Base-by-base conservation (phyloP, 1,140 invertebrate genomes). In the Oryctes rhinoceros region DNA sequence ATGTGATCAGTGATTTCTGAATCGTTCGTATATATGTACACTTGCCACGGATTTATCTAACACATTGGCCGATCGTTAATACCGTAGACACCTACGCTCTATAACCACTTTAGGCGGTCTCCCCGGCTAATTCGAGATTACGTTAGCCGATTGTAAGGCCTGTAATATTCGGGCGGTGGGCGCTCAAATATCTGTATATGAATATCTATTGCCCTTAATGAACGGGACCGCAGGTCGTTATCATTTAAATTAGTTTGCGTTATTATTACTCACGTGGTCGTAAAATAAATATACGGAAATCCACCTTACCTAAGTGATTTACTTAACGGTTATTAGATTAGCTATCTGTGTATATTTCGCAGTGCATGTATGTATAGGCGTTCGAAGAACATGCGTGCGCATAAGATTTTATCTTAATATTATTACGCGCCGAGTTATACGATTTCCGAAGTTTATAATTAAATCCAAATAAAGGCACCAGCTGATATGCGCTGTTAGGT, bases 211-310 rank as follows among this genome's bases (percentile, higher is more conserved):
- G 75, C 75, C 39, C 10, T 48, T 76, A 76, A 76, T 76, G 75
- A 76, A 76, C 75, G 75, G 18, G 2, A 6, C 37, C 75, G 39
- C 10, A 39, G 67, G 39, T 76, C 75, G 75, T 76, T 76, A 76
- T 76, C 75, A 76, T 76, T 76, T 76, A 76, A 76, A 76, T 76
- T 76, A 76, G 75, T 76, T 71, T 71, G 65, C 65, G 20, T 71
- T 71, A 71, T 71, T 71, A 71, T 71, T 71, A 15, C 65, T 71
- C 65, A 71, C 65, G 65, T 71, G 65, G 65, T 71, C 18, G 65
- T 71, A 71, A 71, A 71, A 71, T 71, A 71, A 71, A 71, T 71
- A 71, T 71, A 71, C 65, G 65, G 65, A 71, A 35, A 71, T 71
- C 65, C 24, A 71, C 65, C 65, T 71, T 71, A 71, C 65, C 65